Base-by-base conservation (phyloP, 2,797 vertebrate genomes). In the Platyrinchus mystaceus region DNA sequence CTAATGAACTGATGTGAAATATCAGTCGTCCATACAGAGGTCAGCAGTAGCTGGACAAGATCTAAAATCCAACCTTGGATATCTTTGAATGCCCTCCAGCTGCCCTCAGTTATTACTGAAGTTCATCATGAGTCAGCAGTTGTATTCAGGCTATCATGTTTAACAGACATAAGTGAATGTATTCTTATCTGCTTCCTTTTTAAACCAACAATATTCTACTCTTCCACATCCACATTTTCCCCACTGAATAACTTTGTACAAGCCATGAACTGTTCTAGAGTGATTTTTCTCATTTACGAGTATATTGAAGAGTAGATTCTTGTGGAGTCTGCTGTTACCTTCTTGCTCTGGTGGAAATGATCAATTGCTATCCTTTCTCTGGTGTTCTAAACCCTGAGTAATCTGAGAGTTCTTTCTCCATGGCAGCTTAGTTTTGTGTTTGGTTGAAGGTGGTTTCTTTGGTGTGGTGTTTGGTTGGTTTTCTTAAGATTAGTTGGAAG, bases 11-110 rank as follows among this genome's bases (percentile, higher is more conserved):
- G 13, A 62, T 80, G 10, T 23, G 55, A 58, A 39, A 9, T 74
- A 46, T 3, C 26, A 18, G 2, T 82, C 30, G 6, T 32, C 19
- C 4, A 6, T 58, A 32, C 21, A 70, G 19, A 59, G 8, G n/a
- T 11, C 4, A 15, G 24, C 30, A 74, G 36, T n/a, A 70, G 36
- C 12, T 66, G 39, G 19, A 16, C 20, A 64, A 52, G 26, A 44
- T 55, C 15, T 41, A 41, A 47, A 84, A 94, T 75, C 4, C 0
- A 0, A 0, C 4, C 10, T 36, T 60, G 32, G 3, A 3, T 75
- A 19, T 53, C 26, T 87, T 47, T 70, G 24, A 59, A 36, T 47
- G 58, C 32, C 17, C 3, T 77, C 19, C 24, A 67, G 30, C 13
- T 91, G 9, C 19, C 18, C 8, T 58, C 22, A 36, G 34, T 68